Conservation (phyloP, 2,113 vertebrate species). For the Chionis minor region DNA sequence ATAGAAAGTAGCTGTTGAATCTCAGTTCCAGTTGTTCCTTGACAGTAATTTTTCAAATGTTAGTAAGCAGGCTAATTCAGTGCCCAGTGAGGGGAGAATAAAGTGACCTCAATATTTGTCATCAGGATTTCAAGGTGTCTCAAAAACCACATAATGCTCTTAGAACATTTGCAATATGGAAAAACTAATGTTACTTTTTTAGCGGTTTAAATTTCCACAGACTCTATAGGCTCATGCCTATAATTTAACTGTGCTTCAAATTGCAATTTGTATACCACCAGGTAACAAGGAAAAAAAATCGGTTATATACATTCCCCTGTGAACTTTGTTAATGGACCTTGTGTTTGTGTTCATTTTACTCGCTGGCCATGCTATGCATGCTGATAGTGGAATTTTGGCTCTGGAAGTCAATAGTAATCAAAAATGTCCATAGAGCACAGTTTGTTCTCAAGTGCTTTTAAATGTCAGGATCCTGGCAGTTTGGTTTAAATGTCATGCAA, state of each 20-base stretch:
- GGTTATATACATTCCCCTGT: neutral
- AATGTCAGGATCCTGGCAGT: neutral
- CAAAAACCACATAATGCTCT: neutral
- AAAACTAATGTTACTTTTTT: neutral
- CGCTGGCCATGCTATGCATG: rapidly evolving
- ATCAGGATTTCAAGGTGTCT: neutral
- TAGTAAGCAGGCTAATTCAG: neutral
- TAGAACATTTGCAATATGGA: neutral
- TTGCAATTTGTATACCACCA: neutral
- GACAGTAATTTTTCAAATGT: neutral
- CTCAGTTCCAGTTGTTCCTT: neutral
- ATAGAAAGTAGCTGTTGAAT: neutral
- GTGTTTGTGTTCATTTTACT: neutral
- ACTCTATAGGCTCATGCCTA: neutral
- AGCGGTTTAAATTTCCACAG: neutral
- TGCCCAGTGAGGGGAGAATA: neutral
- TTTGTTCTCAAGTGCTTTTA: neutral
- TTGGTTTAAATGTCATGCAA: neutral
- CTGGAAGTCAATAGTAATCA: neutral
- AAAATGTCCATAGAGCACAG: neutral
- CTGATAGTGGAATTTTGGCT: neutral
- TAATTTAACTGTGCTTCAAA: neutral
- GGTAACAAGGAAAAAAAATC: rapidly evolving
- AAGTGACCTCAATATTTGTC: neutral
- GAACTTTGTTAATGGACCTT: neutral